phyloP scores from a whole-genome alignment of 2,797 vertebrate species.

The Pseudochaenichthys georgianus region DNA sequence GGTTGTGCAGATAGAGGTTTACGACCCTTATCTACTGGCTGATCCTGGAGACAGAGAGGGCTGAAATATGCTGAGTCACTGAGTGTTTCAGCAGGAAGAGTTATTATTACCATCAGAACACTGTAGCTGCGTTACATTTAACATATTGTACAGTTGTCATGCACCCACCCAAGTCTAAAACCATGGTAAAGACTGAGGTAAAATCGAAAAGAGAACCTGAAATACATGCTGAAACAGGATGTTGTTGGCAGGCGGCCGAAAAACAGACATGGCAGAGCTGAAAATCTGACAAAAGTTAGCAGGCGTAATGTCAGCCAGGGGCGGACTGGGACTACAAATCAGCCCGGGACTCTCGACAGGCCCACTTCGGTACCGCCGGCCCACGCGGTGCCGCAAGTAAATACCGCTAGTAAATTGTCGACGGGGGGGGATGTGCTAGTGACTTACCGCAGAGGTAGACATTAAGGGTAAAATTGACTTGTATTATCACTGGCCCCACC shows the following conservation, averaged over 20 bases:
- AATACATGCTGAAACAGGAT: constrained; percentile 1
- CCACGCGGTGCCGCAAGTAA: too few species aligned
- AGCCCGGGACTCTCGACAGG: too few species aligned
- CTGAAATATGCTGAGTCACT: not conserved
- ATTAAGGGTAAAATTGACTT: too few species aligned
- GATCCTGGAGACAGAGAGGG: constrained; percentile 32
- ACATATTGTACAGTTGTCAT: constrained; percentile 6
- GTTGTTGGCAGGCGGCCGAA: constrained; percentile 5
- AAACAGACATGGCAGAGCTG: constrained; percentile 1
- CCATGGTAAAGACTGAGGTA: constrained; percentile 6
- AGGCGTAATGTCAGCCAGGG: constrained; percentile 33
- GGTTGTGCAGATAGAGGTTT: constrained; percentile 65
- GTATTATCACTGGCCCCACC: too few species aligned
- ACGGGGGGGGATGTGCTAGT: too few species aligned
- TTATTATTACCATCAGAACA: constrained; percentile 5
- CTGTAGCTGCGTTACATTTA: constrained; percentile 6
- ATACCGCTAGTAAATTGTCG: too few species aligned
- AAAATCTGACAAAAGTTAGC: constrained; percentile 37
- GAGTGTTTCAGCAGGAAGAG: not conserved
- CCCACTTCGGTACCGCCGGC: too few species aligned
- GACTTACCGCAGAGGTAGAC: too few species aligned
- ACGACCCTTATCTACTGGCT: constrained; percentile 50
- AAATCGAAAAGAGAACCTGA: not conserved
- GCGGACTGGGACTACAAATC: too few species aligned
- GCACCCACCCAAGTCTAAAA: not conserved